A percentile compares a stretch with the other conserved stretches of the same genome.
phyloP scores from a whole-genome alignment of 2,797 vertebrate species.

The Naso thynnoides region DNA sequence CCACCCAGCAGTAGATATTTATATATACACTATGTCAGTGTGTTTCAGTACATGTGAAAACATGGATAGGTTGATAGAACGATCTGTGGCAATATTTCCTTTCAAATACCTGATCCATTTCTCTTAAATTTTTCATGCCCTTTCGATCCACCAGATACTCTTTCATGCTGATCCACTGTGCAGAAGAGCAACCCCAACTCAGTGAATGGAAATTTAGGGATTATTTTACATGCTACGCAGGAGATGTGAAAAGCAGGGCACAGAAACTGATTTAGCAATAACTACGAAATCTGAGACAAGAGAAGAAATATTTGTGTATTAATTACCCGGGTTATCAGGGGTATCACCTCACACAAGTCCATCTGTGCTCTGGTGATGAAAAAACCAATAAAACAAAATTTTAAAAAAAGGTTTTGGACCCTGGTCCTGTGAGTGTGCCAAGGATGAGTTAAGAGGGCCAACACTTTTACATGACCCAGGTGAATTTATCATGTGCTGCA shows the following conservation, averaged over 20 bases:
- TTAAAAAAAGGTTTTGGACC: constrained; percentile 68
- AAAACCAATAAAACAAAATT: constrained; percentile 80
- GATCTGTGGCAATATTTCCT: constrained; percentile 76
- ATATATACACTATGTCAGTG: constrained; percentile 44
- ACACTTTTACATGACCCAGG: constrained; percentile 70
- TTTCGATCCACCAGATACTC: constrained; percentile 81
- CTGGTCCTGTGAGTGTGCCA: constrained; percentile 61
- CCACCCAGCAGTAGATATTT: constrained; percentile 4
- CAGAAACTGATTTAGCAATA: constrained; percentile 87
- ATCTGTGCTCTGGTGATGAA: constrained; percentile 69
- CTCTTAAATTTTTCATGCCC: constrained; percentile 84
- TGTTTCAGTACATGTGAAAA: constrained; percentile 67
- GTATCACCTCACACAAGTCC: constrained; percentile 72
- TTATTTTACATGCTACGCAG: constrained; percentile 86
- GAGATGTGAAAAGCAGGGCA: constrained; percentile 85
- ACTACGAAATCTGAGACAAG: constrained; percentile 86
- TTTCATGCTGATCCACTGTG: constrained; percentile 79
- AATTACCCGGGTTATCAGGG: constrained; percentile 80
- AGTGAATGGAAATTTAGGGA: constrained; percentile 82
- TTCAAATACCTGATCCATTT: constrained; percentile 80
- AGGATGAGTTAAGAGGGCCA: constrained; percentile 53
- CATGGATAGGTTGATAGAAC: constrained; percentile 59
- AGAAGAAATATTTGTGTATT: constrained; percentile 88
- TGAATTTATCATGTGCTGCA: constrained; percentile 67
- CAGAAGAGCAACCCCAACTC: constrained; percentile 77